Base-by-base conservation (phyloP, 1,140 invertebrate species). In the Saccostrea glomerata region DNA sequence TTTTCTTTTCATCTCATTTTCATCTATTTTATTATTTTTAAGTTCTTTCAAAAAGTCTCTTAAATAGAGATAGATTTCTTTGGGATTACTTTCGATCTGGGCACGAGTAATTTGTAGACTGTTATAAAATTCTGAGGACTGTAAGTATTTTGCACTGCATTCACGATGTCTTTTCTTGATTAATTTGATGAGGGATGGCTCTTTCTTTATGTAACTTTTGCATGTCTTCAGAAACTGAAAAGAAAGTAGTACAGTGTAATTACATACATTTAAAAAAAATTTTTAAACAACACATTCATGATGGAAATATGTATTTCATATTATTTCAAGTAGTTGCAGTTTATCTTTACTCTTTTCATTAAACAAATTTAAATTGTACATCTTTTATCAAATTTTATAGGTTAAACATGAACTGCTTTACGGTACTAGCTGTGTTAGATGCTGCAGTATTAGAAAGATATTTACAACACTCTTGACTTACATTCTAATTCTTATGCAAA, bases 41-140 rank as follows among this genome's bases (percentile, higher is more conserved):
- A 94, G 90, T 84, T 93, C 90, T 7, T 66, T 86, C 3, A 92
- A n/a, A 73, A 92, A 92, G 77, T 93, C 92, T 84, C 92, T 92
- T 13, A 94, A 89, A 87, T 93, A 90, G 2, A 94, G 88, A 90
- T 90, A 93, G 30, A 92, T 87, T 30, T 89, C 88, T 15, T 89
- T 87, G 25, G 77, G 58, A 56, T 94, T 91, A 85, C 60, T 91
- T 58, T 90, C 87, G 83, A 94, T 93, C 66, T 91, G 91, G 0
- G 87, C 84, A 13, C 25, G 70, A 20, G 91, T 90, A n/a, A 56
- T 84, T 9, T 90, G 36, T 30, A 92, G 82, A 30, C 91, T 85
- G 25, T 90, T 84, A 4, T 47, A 13, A 90, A 94, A 93, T 40
- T 90, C 90, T 36, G 84, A 40, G 5, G 92, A 92, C n/a, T 13